These are phyloP conservation scores for Eulithis testata DNA, from an alignment of 2,888 invertebrate genomes.

Conservation along the genomic window DNA sequence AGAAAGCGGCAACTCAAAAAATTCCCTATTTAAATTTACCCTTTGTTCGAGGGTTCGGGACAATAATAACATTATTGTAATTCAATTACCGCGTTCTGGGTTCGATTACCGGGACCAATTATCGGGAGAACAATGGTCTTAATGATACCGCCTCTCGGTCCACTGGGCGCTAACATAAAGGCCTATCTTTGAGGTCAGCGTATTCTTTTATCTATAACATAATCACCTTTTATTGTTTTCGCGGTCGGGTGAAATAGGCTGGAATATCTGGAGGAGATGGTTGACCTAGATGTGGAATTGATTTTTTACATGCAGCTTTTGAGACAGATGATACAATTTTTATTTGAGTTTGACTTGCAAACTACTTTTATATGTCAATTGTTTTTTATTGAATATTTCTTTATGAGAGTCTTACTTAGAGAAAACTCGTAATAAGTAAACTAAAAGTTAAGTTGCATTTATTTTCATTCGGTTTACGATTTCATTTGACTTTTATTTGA, in stretches of 20 bases:
- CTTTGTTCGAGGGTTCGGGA: constrained; percentile 43
- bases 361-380: too few species aligned
- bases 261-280: constrained; percentile 15
- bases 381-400: too few species aligned
- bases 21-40: constrained; percentile 38
- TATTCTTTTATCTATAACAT: constrained; percentile 31
- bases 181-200: constrained; percentile 31
- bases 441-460: background rate
- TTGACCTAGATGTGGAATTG: background rate
- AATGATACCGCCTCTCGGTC: constrained; percentile 45
- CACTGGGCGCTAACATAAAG: constrained; percentile 24
- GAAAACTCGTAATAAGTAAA: too few species aligned
- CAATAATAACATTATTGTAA: constrained; percentile 57
- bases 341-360: too few species aligned
- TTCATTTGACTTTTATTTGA: background rate
- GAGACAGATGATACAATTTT: too few species aligned
- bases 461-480: background rate
- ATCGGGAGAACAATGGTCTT: constrained; percentile 51
- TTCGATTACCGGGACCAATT: constrained; percentile 54
- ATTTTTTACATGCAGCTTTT: background rate
- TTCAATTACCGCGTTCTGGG: constrained; percentile 52
- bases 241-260: constrained; percentile 16
- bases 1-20: constrained; percentile 22
- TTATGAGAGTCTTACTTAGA: too few species aligned
- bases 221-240: constrained; percentile 30